Conservation (phyloP, 2,888 invertebrate genomes). For the Calameuta idolon region DNA sequence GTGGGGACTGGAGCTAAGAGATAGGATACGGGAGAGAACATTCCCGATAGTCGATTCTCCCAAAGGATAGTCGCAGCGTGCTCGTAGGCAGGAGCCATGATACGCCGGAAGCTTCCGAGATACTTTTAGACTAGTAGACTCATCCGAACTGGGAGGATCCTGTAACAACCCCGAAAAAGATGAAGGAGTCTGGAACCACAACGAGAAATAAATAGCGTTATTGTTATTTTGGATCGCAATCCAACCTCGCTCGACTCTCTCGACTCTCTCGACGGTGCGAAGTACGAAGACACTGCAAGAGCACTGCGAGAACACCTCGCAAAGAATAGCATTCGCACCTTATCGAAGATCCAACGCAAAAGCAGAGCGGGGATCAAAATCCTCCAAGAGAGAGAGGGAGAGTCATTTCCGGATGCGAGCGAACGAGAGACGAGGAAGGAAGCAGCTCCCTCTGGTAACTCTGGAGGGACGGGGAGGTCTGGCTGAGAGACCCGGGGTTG, state of each 20-base stretch:
- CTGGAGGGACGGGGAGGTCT: background rate
- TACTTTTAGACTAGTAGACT: too few species aligned
- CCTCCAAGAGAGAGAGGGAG: conserved; percentile 16
- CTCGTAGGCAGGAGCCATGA: too few species aligned
- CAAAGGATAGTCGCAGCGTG: too few species aligned
- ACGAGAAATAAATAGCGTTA: conserved; percentile 5
- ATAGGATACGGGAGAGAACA: too few species aligned
- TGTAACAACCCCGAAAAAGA: too few species aligned
- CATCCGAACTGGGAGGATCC: too few species aligned
- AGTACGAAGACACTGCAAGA: conserved; percentile 19
- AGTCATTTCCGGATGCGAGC: conserved; percentile 36
- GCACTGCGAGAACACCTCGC: too few species aligned
- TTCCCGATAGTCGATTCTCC: too few species aligned
- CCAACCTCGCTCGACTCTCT: background rate
- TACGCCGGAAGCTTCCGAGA: too few species aligned
- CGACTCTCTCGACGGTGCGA: conserved; percentile 9
- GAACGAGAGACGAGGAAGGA: conserved; percentile 27
- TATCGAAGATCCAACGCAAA: conserved; percentile 22
- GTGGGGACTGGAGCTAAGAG: too few species aligned
- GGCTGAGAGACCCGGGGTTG: background rate
- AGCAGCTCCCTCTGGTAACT: too few species aligned
- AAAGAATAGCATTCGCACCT: conserved; percentile 35
- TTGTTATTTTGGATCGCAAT: conserved; percentile 10
- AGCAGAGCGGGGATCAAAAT: background rate
- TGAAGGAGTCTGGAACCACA: too few species aligned